Percentiles rank a stretch among this genome's conserved stretches.
These are phyloP conservation scores for Probaryconus sp. DNA, from an alignment of 1,140 invertebrate genomes.

Conservation along the genomic window DNA sequence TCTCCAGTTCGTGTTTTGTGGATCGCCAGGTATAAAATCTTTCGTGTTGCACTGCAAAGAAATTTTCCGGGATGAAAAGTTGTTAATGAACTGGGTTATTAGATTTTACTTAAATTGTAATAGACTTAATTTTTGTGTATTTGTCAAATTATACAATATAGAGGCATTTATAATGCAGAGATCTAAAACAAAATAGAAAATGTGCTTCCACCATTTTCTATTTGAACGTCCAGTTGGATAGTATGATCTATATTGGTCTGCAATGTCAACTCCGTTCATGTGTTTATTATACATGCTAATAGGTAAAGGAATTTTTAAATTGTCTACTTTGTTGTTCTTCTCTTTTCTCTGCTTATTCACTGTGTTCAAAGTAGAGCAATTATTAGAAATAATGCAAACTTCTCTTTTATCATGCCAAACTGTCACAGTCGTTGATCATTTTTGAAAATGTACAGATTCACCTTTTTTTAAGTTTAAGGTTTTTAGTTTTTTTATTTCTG, in stretches of 20 bases:
- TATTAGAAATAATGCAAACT: slow-evolving; percentile 5
- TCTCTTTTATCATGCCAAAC: slow-evolving; percentile 18
- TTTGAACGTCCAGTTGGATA: slow-evolving; percentile 12
- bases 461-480: slow-evolving; percentile 6
- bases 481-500: slow-evolving; percentile 16
- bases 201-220: slow-evolving; percentile 46
- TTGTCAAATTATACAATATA: slow-evolving; percentile 3
- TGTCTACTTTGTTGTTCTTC: background rate
- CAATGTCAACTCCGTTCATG: slow-evolving; percentile 43
- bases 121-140: no score
- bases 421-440: background rate
- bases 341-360: background rate
- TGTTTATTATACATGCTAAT: slow-evolving; percentile 6
- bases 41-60: no score
- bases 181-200: slow-evolving; percentile 36
- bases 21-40: no score
- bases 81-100: no score
- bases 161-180: slow-evolving; percentile 18
- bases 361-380: background rate
- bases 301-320: background rate
- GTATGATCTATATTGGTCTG: slow-evolving; percentile 38
- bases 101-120: no score
- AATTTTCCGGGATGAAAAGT: no score
- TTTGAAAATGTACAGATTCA: background rate
- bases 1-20: no score